Percentiles rank a stretch among this genome's conserved stretches.
Evolutionary conservation across 1,140 invertebrate species (phyloP).

Genomic region (Orchesella cincta): DNA sequence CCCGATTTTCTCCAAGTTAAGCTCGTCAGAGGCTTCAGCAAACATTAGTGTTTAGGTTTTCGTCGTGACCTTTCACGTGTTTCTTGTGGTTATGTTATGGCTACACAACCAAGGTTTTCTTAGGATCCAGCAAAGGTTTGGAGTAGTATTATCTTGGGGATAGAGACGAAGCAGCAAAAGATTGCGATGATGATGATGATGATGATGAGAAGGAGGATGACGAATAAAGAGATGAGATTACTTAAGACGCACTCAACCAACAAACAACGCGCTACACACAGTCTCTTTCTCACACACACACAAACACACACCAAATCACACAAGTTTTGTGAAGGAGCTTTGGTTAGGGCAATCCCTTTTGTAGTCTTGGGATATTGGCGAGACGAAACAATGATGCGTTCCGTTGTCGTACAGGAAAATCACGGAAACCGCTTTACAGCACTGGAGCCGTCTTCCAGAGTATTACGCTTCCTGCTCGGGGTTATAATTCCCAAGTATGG

Average conservation of each 20-base stretch:
- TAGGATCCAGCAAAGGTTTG: neutral
- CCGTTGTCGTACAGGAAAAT: no score
- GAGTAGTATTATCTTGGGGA: neutral
- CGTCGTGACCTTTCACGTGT: neutral
- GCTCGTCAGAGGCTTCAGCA: no score
- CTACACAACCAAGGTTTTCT: neutral
- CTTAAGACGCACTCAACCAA: neutral
- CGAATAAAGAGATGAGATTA: neutral
- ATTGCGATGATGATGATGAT: neutral
- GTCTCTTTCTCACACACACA: neutral
- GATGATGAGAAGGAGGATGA: neutral
- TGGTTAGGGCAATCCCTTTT: no score
- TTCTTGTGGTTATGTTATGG: neutral
- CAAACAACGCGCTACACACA: neutral
- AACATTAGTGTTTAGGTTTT: neutral
- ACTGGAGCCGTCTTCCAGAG: no score
- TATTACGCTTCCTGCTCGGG: no score
- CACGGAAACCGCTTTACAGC: no score
- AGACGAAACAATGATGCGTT: no score
- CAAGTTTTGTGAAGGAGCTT: no score
- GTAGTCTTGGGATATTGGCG: no score
- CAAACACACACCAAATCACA: neutral
- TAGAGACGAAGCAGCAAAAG: neutral
- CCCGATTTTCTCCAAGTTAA: no score
- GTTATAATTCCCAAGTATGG: no score